Conservation (phyloP, 2,888 invertebrate species). For the Apocheima hispidaria region DNA sequence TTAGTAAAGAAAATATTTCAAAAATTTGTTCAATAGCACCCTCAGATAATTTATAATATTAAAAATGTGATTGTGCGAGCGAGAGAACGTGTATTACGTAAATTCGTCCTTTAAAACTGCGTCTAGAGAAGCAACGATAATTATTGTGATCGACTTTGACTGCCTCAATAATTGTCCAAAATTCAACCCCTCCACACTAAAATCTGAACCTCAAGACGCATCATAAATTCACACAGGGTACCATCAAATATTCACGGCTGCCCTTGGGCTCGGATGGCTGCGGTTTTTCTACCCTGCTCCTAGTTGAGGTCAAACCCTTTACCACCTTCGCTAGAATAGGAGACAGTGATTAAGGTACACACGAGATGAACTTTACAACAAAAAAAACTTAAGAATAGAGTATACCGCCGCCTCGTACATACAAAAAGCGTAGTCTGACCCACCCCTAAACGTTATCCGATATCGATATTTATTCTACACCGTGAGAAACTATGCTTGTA, state of each 20-base stretch:
- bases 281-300: slow-evolving; percentile 45
- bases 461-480: too few relatives aligned
- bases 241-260: slow-evolving; percentile 47
- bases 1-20: too few relatives aligned
- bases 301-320: slow-evolving; percentile 29
- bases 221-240: slow-evolving; percentile 44
- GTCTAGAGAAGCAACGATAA: not conserved
- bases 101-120: too few relatives aligned
- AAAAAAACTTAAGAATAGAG: too few relatives aligned
- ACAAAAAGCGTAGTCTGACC: too few relatives aligned
- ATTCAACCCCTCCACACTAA: slow-evolving; percentile 9
- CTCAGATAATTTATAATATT: too few relatives aligned
- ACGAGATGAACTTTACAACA: not conserved
- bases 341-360: not conserved
- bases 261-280: slow-evolving; percentile 47
- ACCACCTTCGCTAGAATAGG: not conserved
- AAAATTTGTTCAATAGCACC: too few relatives aligned
- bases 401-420: too few relatives aligned
- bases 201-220: slow-evolving; percentile 26
- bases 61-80: too few relatives aligned
- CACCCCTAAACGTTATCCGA: too few relatives aligned
- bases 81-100: too few relatives aligned
- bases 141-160: not conserved
- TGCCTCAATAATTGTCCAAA: not conserved
- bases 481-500: too few relatives aligned